Evolutionary conservation across 2,113 vertebrate genomes (phyloP).

Genomic region (Spilogale gracilis): DNA sequence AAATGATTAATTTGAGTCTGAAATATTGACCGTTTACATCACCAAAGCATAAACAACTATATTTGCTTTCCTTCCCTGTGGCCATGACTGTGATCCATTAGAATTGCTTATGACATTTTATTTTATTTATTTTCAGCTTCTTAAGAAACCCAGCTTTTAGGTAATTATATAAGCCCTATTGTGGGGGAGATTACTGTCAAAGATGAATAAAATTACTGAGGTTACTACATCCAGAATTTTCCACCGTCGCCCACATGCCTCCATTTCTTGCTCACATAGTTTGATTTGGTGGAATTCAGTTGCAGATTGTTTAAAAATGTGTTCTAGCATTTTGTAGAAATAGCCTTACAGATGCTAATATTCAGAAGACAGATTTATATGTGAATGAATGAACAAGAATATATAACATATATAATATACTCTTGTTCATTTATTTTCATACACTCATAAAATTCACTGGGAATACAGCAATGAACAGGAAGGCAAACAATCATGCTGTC

Average conservation of each 20-base stretch:
- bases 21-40: conserved; percentile 44
- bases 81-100: not conserved
- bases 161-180: not conserved
- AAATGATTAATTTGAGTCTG: conserved; percentile 16
- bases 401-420: not conserved
- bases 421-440: not conserved
- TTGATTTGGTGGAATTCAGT: not conserved
- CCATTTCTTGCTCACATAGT: not conserved
- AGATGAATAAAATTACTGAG: conserved; percentile 28
- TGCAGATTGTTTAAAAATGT: not conserved
- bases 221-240: not conserved
- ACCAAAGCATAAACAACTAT: conserved; percentile 8
- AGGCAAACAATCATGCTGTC: not conserved
- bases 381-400: not conserved
- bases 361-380: not conserved
- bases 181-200: not conserved
- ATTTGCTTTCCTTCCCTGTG: conserved; percentile 12
- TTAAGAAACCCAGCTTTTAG: not conserved
- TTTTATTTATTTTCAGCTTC: conserved; percentile 15
- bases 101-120: conserved; percentile 11
- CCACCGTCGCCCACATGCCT: not conserved
- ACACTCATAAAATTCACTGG: not conserved
- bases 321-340: not conserved
- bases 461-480: not conserved
- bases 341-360: not conserved